Conservation (phyloP, 2,888 invertebrate genomes). For the Podabrus alpinus region DNA sequence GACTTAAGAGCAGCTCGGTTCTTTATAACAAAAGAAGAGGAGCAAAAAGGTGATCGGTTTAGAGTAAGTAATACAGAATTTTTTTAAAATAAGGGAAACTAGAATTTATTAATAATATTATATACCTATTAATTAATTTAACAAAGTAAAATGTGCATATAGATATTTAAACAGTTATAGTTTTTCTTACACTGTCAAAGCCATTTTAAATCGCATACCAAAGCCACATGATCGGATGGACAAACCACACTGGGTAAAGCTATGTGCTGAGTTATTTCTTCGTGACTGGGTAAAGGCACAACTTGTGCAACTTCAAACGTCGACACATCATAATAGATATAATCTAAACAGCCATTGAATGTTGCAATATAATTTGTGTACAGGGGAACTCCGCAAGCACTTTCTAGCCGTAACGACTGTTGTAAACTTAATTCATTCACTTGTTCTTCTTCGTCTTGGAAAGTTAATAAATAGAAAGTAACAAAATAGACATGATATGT, state of each 20-base stretch:
- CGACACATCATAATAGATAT: slow-evolving; percentile 79
- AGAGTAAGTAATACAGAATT: no score
- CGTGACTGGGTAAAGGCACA: slow-evolving; percentile 77
- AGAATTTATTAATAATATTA: no score
- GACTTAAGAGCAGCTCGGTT: no score
- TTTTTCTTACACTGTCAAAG: slow-evolving; percentile 22
- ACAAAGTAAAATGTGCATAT: not conserved
- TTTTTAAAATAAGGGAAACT: no score
- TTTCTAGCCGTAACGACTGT: slow-evolving; percentile 69
- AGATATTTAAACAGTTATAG: not conserved
- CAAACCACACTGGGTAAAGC: slow-evolving; percentile 87
- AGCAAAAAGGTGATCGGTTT: no score
- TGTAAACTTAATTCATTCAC: slow-evolving; percentile 65
- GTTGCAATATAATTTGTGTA: slow-evolving; percentile 84
- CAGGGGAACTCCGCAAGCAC: slow-evolving; percentile 82
- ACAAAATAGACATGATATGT: slow-evolving; percentile 2
- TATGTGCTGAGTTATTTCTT: slow-evolving; percentile 72
- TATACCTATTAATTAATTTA: no score
- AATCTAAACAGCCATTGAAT: slow-evolving; percentile 88
- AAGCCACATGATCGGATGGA: slow-evolving; percentile 92
- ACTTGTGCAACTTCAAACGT: slow-evolving; percentile 67
- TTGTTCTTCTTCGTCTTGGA: slow-evolving; percentile 68
- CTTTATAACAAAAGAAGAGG: no score
- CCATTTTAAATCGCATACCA: slow-evolving; percentile 77
- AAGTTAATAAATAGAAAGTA: slow-evolving; percentile 15